Percentiles rank a stretch among this genome's conserved stretches.
Evolutionary conservation across 2,888 invertebrate genomes (phyloP).

Genomic region (Taphrorychus bicolor): DNA sequence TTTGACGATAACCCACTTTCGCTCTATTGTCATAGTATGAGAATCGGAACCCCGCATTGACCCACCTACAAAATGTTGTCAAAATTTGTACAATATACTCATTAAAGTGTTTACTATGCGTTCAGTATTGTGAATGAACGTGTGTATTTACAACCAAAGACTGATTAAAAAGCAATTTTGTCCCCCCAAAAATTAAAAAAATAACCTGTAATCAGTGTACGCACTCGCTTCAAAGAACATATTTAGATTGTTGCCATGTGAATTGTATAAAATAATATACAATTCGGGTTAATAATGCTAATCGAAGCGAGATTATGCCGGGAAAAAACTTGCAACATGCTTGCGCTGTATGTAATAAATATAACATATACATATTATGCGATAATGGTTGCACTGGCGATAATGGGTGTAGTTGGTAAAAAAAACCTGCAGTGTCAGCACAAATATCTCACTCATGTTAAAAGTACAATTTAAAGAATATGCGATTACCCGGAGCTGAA

Average conservation of each 20-base stretch:
- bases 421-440: not conserved
- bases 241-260: constrained; percentile 2
- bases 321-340: not conserved
- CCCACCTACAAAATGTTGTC: not conserved
- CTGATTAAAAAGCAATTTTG: not conserved
- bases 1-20: not conserved
- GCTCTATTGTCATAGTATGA: not conserved
- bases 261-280: not conserved
- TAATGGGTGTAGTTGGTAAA: not conserved
- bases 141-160: constrained; percentile 8
- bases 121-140: constrained; percentile 11
- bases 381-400: not conserved
- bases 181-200: not conserved
- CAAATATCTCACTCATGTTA: not conserved
- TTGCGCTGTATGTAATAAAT: not conserved
- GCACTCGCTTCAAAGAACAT: not conserved
- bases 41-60: not conserved
- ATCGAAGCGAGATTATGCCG: not conserved
- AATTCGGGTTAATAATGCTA: constrained; percentile 1
- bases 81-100: not conserved
- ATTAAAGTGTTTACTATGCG: constrained; percentile 18
- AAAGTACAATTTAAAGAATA: not conserved
- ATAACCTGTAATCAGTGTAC: not conserved
- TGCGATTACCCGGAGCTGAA: not conserved
- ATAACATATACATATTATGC: not conserved